Evolutionary conservation across 2,113 vertebrate species (phyloP).

Genomic region (Pseudorasbora parva): DNA sequence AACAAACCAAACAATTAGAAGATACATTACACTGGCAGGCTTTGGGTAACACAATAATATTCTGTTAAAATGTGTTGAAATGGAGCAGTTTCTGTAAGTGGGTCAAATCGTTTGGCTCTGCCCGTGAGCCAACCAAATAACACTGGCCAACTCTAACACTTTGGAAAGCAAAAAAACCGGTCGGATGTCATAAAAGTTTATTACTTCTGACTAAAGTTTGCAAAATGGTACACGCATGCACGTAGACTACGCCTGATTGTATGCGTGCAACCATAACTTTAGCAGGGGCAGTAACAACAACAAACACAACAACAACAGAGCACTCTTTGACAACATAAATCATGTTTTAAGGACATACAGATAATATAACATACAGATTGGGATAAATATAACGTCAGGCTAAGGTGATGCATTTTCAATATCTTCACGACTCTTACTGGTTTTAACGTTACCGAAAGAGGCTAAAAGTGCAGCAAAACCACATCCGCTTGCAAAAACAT

Average conservation of each 20-base stretch:
- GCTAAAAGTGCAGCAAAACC: constrained; percentile 3
- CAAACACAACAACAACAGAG: not conserved
- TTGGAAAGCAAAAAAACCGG: not conserved
- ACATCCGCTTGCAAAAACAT: constrained; percentile 6
- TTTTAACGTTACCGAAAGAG: not conserved
- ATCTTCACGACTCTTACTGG: not conserved
- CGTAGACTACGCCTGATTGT: not conserved
- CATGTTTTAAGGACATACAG: not conserved
- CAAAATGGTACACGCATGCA: not conserved
- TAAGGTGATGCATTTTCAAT: not conserved
- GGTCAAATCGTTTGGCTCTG: not conserved
- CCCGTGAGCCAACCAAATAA: not conserved
- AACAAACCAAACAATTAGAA: not conserved
- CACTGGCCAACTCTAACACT: not conserved
- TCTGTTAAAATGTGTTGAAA: not conserved
- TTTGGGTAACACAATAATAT: not conserved
- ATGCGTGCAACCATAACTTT: not conserved
- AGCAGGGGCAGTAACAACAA: not conserved
- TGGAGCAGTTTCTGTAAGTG: constrained; percentile 8
- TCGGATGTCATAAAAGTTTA: not conserved
- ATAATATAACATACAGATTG: too few species aligned
- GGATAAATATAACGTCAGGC: not conserved
- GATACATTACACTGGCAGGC: not conserved
- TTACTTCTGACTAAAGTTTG: constrained; percentile 6
- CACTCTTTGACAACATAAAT: not conserved